A percentile compares a stretch with the other conserved stretches of the same genome.
Evolutionary conservation across 2,888 invertebrate species (phyloP).

Genomic region (Papilio demoleus): DNA sequence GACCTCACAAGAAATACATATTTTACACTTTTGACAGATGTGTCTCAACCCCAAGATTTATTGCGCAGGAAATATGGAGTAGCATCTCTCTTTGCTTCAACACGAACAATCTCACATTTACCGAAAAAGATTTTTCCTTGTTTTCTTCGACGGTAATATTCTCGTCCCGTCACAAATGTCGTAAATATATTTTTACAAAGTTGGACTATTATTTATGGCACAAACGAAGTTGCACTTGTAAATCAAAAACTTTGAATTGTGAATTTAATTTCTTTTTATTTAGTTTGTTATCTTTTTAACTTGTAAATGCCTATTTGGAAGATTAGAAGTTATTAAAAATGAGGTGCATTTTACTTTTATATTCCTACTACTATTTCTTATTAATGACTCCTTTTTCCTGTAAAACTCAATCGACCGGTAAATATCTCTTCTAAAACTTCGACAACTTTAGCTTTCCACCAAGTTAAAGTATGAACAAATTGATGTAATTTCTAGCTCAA

Average conservation of each 20-base stretch:
- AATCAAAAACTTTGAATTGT: constrained; percentile 2
- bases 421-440: constrained; percentile 66
- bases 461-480: constrained; percentile 44
- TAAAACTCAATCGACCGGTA: constrained; percentile 71
- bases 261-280: neutral
- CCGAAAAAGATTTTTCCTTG: constrained; percentile 63
- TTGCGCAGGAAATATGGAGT: constrained; percentile 73
- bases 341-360: neutral
- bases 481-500: constrained; percentile 51
- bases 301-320: no score
- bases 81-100: constrained; percentile 63
- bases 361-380: neutral
- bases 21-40: constrained; percentile 82
- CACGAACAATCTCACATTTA: constrained; percentile 42
- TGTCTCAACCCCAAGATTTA: constrained; percentile 77
- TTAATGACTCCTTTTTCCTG: constrained; percentile 54
- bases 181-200: constrained; percentile 60
- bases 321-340: no score
- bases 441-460: constrained; percentile 40
- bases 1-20: constrained; percentile 75
- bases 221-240: constrained; percentile 19
- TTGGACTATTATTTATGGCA: constrained; percentile 48
- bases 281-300: no score
- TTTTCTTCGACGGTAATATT: constrained; percentile 69
- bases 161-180: constrained; percentile 59